Conservation (phyloP, 2,113 vertebrate genomes). For the Lagenorhynchus albirostris region DNA sequence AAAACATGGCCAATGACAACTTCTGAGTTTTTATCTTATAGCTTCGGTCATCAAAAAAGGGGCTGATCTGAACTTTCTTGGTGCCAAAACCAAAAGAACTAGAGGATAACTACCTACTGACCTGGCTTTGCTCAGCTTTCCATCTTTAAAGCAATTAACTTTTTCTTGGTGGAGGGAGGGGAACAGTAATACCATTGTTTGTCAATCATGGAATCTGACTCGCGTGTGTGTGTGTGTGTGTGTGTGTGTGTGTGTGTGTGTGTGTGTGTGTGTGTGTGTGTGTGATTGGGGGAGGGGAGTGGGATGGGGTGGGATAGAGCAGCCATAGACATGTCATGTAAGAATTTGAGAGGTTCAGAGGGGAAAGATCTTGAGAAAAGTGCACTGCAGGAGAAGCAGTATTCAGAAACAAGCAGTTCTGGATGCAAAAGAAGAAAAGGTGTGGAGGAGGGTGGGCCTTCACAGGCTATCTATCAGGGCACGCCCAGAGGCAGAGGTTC, state of each 20-base stretch:
- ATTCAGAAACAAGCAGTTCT: neutral
- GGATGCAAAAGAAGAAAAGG: neutral
- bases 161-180: neutral
- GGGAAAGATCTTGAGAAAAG: neutral
- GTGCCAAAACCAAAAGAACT: neutral
- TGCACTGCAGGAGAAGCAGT: neutral
- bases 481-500: too few species aligned
- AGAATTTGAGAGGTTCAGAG: neutral
- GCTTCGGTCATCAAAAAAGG: neutral
- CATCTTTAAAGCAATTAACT: neutral
- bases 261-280: neutral
- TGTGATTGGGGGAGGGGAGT: fast-evolving
- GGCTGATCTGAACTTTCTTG: neutral
- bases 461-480: neutral
- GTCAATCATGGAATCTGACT: neutral
- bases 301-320: too few species aligned
- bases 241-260: neutral
- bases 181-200: neutral
- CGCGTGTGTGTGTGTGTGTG: neutral
- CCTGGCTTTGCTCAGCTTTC: neutral
- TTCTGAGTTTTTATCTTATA: neutral
- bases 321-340: neutral
- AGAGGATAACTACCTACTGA: neutral
- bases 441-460: too few species aligned
- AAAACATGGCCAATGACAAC: neutral